A percentile compares a stretch with the other conserved stretches of the same genome.
Evolutionary conservation across 2,113 vertebrate species (phyloP).

Genomic region (Elaphurus davidianus): DNA sequence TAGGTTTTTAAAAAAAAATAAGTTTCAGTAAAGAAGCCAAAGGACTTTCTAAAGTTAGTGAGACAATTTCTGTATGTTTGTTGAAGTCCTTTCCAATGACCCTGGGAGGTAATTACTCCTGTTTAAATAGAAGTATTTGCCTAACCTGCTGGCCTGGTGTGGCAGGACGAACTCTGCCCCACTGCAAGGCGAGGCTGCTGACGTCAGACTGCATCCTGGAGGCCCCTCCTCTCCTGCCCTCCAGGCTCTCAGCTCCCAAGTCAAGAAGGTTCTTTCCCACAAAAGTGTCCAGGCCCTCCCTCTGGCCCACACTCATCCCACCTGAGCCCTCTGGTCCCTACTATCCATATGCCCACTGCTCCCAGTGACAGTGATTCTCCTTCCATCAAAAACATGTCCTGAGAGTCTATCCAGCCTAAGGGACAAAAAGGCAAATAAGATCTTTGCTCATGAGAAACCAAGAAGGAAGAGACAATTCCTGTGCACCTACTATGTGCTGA

Average conservation of each 20-base stretch:
- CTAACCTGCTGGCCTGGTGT: not conserved
- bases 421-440: not conserved
- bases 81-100: not conserved
- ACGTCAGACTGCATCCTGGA: not conserved
- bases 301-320: no score
- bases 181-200: not conserved
- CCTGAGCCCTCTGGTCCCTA: not conserved
- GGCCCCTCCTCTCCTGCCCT: not conserved
- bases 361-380: not conserved
- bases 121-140: not conserved
- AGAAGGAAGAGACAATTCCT: not conserved
- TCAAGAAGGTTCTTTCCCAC: not conserved
- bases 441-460: not conserved
- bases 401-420: not conserved
- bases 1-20: not conserved
- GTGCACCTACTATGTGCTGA: not conserved
- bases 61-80: slow-evolving; percentile 17
- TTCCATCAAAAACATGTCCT: not conserved
- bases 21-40: not conserved
- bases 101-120: not conserved
- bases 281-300: not conserved
- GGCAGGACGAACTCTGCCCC: not conserved
- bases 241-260: not conserved
- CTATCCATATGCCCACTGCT: not conserved
- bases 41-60: slow-evolving; percentile 14